Conservation (phyloP, 2,888 invertebrate genomes). For the Calliscelio sp. region DNA sequence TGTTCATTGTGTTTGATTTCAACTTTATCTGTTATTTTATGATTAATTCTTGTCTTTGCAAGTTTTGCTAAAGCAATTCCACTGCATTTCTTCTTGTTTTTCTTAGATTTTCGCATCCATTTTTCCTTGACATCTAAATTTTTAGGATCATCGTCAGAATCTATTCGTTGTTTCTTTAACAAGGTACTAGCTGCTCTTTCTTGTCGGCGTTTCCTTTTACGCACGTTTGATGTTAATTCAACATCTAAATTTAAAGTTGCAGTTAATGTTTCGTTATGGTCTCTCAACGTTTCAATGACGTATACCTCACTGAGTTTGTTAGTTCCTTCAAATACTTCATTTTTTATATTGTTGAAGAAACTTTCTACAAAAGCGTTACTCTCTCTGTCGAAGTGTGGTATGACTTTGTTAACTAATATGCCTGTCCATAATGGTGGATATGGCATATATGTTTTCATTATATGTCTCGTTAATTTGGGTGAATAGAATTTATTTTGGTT, state of each 20-base stretch:
- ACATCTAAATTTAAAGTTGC: constrained; percentile 18
- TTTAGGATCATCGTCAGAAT: not conserved
- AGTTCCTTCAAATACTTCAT: not conserved
- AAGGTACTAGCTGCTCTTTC: not conserved
- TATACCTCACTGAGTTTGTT: not conserved
- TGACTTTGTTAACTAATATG: not conserved
- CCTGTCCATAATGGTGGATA: constrained; percentile 20
- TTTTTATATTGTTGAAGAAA: not conserved
- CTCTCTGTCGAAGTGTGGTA: constrained; percentile 22
- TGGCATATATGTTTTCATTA: constrained; percentile 18
- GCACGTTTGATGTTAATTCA: constrained; percentile 6
- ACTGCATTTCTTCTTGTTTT: not conserved
- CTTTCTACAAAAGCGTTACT: constrained; percentile 28
- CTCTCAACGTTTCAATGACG: constrained; percentile 7
- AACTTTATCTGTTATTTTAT: not conserved
- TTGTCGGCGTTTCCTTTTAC: not conserved
- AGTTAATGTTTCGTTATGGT: not conserved
- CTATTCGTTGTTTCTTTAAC: not conserved
- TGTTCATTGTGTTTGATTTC: not conserved
- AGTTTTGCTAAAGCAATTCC: not conserved
- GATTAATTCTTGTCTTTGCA: not conserved
- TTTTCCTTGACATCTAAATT: not conserved
- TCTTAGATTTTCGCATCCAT: not conserved
- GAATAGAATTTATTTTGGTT: not conserved
- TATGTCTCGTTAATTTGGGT: not conserved